phyloP scores from a whole-genome alignment of 2,888 invertebrate genomes.

The Melangyna quadrimaculata region DNA sequence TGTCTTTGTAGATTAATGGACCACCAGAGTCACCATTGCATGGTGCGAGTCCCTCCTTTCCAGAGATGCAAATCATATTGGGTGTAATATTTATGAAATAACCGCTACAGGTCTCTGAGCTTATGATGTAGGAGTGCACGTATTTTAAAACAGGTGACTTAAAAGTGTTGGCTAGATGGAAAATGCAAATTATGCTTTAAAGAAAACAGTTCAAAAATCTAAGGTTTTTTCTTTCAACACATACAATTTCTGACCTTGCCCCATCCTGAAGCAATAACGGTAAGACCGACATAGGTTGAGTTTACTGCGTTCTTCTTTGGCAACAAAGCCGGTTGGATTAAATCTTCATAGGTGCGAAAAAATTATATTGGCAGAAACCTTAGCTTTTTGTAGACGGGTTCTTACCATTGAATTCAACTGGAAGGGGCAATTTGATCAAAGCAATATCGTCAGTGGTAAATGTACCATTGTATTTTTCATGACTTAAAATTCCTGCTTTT shows the following conservation, averaged over 20 bases:
- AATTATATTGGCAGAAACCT: neutral
- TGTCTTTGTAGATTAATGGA: constrained; percentile 74
- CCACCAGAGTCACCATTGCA: constrained; percentile 79
- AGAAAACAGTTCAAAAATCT: neutral
- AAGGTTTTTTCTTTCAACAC: neutral
- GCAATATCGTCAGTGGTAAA: constrained; percentile 76
- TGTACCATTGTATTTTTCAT: constrained; percentile 72
- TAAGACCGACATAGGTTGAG: constrained; percentile 72
- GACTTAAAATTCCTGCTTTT: constrained; percentile 69
- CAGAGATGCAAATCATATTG: constrained; percentile 79
- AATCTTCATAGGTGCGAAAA: constrained; percentile 47
- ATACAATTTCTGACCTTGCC: constrained; percentile 73
- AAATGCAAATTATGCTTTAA: neutral
- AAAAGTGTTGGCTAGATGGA: constrained; percentile 21
- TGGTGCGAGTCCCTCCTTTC: constrained; percentile 77
- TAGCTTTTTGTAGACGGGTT: neutral
- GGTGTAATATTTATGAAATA: constrained; percentile 72
- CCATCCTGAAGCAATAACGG: constrained; percentile 74
- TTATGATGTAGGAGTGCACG: constrained; percentile 74
- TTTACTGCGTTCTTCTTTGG: constrained; percentile 70
- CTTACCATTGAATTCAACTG: constrained; percentile 72
- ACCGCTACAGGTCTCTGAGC: constrained; percentile 69
- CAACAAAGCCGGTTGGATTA: constrained; percentile 72
- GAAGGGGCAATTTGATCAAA: constrained; percentile 73
- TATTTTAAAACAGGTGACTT: constrained; percentile 73